These are phyloP conservation scores for Anastrepha ludens DNA, from an alignment of 1,140 invertebrate species.

Conservation along the genomic window DNA sequence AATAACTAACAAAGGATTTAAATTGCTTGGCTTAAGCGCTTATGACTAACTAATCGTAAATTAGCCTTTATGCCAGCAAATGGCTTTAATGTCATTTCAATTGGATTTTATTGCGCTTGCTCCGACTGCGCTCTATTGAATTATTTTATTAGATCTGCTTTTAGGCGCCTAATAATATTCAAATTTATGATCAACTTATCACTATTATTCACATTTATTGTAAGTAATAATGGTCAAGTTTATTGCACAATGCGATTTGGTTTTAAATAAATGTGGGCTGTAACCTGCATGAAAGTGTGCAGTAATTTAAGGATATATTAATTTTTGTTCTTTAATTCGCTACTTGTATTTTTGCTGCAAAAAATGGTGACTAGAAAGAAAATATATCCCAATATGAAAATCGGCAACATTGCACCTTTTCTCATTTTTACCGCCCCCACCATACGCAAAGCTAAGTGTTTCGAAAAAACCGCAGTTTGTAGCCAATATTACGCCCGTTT, in stretches of 20 bases:
- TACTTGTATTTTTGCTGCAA: background rate
- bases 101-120: slow-evolving; percentile 40
- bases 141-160: background rate
- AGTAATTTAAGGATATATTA: background rate
- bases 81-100: slow-evolving; percentile 42
- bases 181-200: background rate
- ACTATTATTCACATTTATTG: background rate
- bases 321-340: background rate
- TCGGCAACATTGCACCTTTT: background rate
- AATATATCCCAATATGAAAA: background rate
- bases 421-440: too few relatives aligned
- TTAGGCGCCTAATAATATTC: background rate
- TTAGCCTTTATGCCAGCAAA: slow-evolving; percentile 38
- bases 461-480: too few relatives aligned
- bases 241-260: background rate
- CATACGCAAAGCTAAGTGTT: too few relatives aligned
- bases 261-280: background rate
- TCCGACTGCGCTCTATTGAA: background rate
- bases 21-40: slow-evolving; percentile 30
- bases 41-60: slow-evolving; percentile 6
- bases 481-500: too few relatives aligned
- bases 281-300: background rate
- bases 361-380: background rate
- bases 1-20: slow-evolving; percentile 18
- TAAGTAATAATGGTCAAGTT: background rate